These are phyloP conservation scores for Thalassophryne amazonica DNA, from an alignment of 2,797 vertebrate genomes.

Conservation along the genomic window DNA sequence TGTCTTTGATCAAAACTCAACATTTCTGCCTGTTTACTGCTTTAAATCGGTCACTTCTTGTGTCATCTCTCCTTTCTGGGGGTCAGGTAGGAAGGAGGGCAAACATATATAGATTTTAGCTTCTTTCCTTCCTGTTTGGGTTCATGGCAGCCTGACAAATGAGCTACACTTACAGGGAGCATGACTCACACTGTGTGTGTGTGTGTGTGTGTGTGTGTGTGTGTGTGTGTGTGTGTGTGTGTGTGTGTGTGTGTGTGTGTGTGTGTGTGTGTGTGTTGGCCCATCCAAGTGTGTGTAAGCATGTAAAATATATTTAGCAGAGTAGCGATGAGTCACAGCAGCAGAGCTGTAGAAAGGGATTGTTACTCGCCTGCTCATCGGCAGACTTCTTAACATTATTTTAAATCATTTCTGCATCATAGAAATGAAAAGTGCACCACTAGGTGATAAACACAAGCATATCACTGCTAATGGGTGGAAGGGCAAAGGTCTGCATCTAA, in stretches of 20 bases:
- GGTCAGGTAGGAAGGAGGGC: background rate
- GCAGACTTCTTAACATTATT: constrained; percentile 30
- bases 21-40: background rate
- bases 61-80: background rate
- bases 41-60: background rate
- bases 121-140: constrained; percentile 46
- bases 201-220: constrained; percentile 24
- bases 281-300: too few relatives aligned
- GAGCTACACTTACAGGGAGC: constrained; percentile 54
- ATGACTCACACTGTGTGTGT: constrained; percentile 60
- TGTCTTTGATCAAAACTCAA: background rate
- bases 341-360: constrained; percentile 63
- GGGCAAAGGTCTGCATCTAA: too few relatives aligned
- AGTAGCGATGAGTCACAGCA: constrained; percentile 70
- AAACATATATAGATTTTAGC: constrained; percentile 19
- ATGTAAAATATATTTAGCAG: constrained; percentile 75
- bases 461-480: too few relatives aligned
- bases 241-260: constrained; percentile 18
- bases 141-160: constrained; percentile 57
- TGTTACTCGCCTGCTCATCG: constrained; percentile 54
- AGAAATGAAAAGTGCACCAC: background rate
- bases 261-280: constrained; percentile 54
- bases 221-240: constrained; percentile 13
- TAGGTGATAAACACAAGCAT: background rate
- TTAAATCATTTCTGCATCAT: background rate